phyloP scores from a whole-genome alignment of 2,888 invertebrate species.

The Caradrina clavipalpis region DNA sequence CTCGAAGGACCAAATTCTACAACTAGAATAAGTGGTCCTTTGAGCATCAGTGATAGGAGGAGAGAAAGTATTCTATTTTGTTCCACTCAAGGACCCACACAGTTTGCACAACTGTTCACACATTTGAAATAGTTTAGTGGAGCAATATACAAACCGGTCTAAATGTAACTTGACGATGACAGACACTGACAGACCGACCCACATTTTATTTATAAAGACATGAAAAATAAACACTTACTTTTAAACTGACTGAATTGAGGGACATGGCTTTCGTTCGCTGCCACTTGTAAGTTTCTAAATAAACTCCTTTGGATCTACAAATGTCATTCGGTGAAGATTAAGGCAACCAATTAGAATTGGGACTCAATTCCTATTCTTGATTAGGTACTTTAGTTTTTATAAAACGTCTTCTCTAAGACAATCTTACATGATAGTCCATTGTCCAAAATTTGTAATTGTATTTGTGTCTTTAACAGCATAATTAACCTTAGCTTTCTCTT shows the following conservation, averaged over 20 bases:
- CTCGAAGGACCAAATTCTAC: slow-evolving; percentile 26
- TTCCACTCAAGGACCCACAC: slow-evolving; percentile 4
- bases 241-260: slow-evolving; percentile 9
- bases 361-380: no score
- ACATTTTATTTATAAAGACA: slow-evolving; percentile 42
- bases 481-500: slow-evolving; percentile 46
- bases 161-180: slow-evolving; percentile 47
- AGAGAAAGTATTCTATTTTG: slow-evolving; percentile 13
- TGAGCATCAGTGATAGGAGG: background rate
- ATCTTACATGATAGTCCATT: background rate
- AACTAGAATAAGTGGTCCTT: background rate
- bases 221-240: slow-evolving; percentile 28
- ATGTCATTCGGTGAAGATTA: slow-evolving; percentile 5
- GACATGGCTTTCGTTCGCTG: slow-evolving; percentile 13
- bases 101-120: slow-evolving; percentile 45
- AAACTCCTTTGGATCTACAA: slow-evolving; percentile 5
- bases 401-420: background rate
- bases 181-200: slow-evolving; percentile 50
- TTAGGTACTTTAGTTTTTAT: background rate
- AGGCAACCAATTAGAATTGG: no score
- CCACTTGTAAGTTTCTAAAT: background rate
- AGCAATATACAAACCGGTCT: slow-evolving; percentile 54
- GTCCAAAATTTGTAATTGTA: no score
- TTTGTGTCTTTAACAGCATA: background rate
- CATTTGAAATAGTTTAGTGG: slow-evolving; percentile 39